Evolutionary conservation across 2,797 vertebrate species (phyloP).

Genomic region (Sparus aurata): DNA sequence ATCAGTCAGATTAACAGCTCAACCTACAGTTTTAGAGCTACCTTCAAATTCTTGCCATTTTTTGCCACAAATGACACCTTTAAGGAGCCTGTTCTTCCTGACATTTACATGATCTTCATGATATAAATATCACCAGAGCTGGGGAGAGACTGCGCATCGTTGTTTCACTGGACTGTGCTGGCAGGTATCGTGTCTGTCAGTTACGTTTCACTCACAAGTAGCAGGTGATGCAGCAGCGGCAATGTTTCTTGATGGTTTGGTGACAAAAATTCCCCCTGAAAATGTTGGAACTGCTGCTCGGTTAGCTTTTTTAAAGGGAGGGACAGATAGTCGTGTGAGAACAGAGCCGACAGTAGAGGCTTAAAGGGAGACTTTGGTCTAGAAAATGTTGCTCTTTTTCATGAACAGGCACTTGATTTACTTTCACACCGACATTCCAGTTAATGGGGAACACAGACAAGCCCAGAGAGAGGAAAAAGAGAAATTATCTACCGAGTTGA

Average conservation of each 20-base stretch:
- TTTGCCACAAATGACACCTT: no score
- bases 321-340: background rate
- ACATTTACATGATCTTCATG: no score
- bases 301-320: constrained; percentile 5
- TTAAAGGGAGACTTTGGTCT: background rate
- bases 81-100: no score
- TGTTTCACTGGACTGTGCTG: background rate
- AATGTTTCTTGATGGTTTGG: background rate
- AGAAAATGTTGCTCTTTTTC: background rate
- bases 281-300: background rate
- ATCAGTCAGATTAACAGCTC: no score
- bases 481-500: background rate
- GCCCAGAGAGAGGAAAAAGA: background rate
- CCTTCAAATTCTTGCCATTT: no score
- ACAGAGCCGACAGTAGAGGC: background rate
- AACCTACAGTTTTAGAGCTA: no score
- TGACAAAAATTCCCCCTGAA: background rate
- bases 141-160: background rate
- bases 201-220: background rate
- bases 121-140: no score
- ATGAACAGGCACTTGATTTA: no score
- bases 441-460: background rate
- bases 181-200: background rate
- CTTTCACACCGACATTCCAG: constrained; percentile 15
- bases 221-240: background rate